These are phyloP conservation scores for Cyphomyrus plagiostoma DNA, from an alignment of 2,113 vertebrate genomes.

Conservation along the genomic window DNA sequence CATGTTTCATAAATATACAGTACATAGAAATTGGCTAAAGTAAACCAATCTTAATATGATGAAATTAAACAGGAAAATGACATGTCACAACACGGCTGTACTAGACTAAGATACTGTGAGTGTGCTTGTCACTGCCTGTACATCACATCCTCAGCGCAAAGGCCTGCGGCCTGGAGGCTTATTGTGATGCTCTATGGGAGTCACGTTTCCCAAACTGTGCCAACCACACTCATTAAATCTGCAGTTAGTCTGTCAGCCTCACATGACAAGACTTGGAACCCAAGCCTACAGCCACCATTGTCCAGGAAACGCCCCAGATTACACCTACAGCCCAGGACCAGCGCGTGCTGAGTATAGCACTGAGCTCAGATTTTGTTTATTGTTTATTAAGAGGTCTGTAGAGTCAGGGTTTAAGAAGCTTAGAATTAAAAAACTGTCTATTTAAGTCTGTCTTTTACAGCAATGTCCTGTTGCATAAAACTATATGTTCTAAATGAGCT, in stretches of 20 bases:
- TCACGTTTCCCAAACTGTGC: not conserved
- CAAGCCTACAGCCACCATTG: slow-evolving; percentile 18
- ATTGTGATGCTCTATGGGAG: not conserved
- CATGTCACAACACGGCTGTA: not conserved
- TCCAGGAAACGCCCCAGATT: slow-evolving; percentile 7
- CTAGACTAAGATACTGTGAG: not conserved
- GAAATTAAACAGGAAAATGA: not conserved
- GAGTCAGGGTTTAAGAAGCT: not conserved
- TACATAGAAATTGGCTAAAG: not conserved
- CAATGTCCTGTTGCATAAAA: not conserved
- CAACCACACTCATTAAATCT: not conserved
- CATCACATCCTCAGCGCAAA: not conserved
- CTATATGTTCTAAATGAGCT: not conserved
- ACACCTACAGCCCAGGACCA: not conserved
- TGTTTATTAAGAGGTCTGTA: not conserved
- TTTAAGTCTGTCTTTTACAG: not conserved
- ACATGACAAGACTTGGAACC: not conserved
- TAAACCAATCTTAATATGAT: not conserved
- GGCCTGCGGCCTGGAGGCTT: not conserved
- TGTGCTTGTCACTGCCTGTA: not conserved
- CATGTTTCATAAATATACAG: not conserved
- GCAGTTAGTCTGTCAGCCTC: not conserved
- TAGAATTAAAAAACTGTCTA: not conserved
- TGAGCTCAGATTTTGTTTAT: not conserved
- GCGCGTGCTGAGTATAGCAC: not conserved